These are phyloP conservation scores for Channallabes apus DNA, from an alignment of 2,797 vertebrate genomes.

Conservation along the genomic window DNA sequence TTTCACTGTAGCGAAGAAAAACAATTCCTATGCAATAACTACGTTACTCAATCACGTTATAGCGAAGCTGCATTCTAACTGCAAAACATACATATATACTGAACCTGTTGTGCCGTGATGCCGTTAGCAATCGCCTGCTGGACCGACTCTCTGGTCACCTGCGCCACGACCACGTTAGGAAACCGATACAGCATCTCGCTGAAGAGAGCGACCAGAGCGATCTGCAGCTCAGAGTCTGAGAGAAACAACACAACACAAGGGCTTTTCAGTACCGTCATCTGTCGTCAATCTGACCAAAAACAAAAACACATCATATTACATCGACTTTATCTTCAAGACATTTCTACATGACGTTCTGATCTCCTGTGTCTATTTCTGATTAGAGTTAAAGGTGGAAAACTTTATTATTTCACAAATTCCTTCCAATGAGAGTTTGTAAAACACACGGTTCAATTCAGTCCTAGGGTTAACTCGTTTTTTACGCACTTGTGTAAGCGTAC, in stretches of 20 bases:
- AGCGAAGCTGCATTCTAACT: too few relatives aligned
- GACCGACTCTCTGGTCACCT: constrained; percentile 87
- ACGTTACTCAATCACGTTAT: too few relatives aligned
- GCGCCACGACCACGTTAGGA: constrained; percentile 88
- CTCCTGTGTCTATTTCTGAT: background rate
- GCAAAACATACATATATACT: background rate
- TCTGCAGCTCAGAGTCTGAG: constrained; percentile 88
- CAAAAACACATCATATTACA: background rate
- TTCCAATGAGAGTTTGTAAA: background rate
- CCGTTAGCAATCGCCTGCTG: constrained; percentile 91
- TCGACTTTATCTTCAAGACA: background rate
- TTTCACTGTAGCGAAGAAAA: too few relatives aligned
- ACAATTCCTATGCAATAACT: too few relatives aligned
- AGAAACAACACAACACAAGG: background rate
- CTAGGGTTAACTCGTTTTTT: background rate
- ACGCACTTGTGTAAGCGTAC: constrained; percentile 87
- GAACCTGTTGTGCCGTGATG: constrained; percentile 91
- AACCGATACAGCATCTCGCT: constrained; percentile 92
- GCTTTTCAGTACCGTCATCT: background rate
- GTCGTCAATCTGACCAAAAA: background rate
- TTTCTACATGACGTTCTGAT: background rate
- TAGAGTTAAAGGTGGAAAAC: background rate
- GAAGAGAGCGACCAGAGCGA: constrained; percentile 89
- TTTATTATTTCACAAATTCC: background rate
- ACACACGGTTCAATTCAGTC: background rate